These are phyloP conservation scores for Dasypus novemcinctus DNA, from an alignment of 2,113 vertebrate genomes.

Conservation along the genomic window DNA sequence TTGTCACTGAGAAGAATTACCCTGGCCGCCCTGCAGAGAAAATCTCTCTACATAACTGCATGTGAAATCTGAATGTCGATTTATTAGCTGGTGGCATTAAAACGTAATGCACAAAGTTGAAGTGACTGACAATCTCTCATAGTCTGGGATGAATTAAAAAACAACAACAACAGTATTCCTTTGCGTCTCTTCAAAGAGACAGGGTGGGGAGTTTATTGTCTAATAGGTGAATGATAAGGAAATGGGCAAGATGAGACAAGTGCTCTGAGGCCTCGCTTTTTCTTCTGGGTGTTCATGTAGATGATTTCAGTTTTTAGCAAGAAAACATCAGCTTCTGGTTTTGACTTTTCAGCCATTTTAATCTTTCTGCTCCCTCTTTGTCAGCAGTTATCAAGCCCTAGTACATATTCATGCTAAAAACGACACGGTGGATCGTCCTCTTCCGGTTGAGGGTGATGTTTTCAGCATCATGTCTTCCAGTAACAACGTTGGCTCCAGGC, in stretches of 20 bases:
- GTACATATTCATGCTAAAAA: neutral
- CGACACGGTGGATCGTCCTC: accelerated
- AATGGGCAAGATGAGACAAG: neutral
- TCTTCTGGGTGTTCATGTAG: neutral
- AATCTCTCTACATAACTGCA: neutral
- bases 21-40: neutral
- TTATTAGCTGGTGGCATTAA: constrained; percentile 35
- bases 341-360: neutral
- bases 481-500: neutral
- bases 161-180: neutral
- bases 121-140: neutral
- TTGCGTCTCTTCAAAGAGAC: neutral
- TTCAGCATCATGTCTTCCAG: too few species aligned
- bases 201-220: neutral
- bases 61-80: constrained; percentile 13
- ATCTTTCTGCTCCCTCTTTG: neutral
- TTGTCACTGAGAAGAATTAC: neutral
- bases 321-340: neutral
- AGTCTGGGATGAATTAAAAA: neutral
- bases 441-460: neutral
- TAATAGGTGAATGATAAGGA: neutral
- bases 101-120: neutral
- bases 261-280: neutral
- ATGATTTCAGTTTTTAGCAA: neutral
- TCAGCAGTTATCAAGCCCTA: neutral